Evolutionary conservation across 2,113 vertebrate genomes (phyloP).

Genomic region (Cygnus buccinator): DNA sequence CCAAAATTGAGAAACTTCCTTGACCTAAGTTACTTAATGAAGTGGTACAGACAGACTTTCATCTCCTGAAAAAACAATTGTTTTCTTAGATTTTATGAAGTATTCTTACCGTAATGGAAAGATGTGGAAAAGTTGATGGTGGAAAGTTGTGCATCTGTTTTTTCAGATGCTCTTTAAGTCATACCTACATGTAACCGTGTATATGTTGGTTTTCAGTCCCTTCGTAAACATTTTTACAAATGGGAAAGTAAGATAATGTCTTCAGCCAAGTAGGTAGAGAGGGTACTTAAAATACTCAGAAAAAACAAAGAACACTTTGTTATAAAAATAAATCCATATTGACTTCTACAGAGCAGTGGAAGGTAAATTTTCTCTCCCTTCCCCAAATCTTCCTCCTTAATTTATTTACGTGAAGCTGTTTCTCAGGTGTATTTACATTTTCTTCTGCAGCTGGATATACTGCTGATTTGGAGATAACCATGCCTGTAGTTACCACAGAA

Average conservation of each 20-base stretch:
- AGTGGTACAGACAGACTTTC: not conserved
- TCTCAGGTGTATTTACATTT: not conserved
- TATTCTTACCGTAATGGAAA: not conserved
- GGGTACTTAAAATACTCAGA: not conserved
- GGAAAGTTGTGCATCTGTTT: not conserved
- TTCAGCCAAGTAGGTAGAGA: not conserved
- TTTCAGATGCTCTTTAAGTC: not conserved
- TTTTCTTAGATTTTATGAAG: not conserved
- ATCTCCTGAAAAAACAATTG: not conserved
- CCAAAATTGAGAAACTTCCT: not conserved
- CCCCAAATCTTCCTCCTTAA: not conserved
- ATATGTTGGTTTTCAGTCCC: not conserved
- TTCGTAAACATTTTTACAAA: not conserved
- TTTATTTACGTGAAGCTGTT: not conserved
- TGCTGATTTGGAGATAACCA: not conserved
- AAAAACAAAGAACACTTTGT: not conserved
- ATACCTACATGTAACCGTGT: not conserved
- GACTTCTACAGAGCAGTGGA: not conserved
- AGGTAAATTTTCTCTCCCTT: not conserved
- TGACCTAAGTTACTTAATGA: not conserved
- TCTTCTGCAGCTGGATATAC: not conserved
- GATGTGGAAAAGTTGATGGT: not conserved
- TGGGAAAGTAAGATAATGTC: not conserved
- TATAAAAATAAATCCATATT: not conserved
- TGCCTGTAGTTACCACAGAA: not conserved